phyloP scores from a whole-genome alignment of 1,140 invertebrate species.

The Drosophila arawakana region DNA sequence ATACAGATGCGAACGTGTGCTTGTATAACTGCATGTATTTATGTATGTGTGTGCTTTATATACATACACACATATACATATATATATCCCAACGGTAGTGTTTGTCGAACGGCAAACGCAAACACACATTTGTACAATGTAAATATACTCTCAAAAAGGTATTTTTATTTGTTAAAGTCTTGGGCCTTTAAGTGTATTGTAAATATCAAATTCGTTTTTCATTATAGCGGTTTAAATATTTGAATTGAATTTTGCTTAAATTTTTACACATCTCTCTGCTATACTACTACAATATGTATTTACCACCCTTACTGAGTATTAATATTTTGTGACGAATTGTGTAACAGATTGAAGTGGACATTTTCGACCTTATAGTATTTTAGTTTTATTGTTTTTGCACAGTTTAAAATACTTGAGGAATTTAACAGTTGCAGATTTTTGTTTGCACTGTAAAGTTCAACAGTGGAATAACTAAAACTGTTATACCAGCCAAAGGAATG shows the following conservation, averaged over 20 bases:
- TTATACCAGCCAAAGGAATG: background rate
- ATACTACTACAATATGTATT: background rate
- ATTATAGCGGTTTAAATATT: conserved; percentile 60
- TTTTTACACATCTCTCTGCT: conserved; percentile 3
- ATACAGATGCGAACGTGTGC: conserved; percentile 2
- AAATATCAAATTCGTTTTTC: conserved; percentile 78
- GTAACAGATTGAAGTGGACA: conserved; percentile 6
- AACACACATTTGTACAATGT: conserved; percentile 69
- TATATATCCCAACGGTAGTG: conserved; percentile 56
- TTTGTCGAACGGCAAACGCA: conserved; percentile 50
- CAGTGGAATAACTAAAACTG: background rate
- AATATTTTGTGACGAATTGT: conserved; percentile 1
- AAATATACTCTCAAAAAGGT: conserved; percentile 67
- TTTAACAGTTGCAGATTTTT: conserved; percentile 9
- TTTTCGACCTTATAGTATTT: conserved; percentile 1
- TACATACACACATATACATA: background rate
- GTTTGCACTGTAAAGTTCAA: background rate
- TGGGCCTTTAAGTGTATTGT: conserved; percentile 70
- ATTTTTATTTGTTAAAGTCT: conserved; percentile 72
- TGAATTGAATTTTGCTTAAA: conserved; percentile 56
- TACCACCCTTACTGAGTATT: background rate
- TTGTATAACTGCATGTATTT: background rate
- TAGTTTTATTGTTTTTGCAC: background rate
- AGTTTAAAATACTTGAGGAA: background rate
- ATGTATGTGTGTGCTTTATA: conserved; percentile 2